phyloP scores from a whole-genome alignment of 2,797 vertebrate genomes.

The Garrulus glandarius region DNA sequence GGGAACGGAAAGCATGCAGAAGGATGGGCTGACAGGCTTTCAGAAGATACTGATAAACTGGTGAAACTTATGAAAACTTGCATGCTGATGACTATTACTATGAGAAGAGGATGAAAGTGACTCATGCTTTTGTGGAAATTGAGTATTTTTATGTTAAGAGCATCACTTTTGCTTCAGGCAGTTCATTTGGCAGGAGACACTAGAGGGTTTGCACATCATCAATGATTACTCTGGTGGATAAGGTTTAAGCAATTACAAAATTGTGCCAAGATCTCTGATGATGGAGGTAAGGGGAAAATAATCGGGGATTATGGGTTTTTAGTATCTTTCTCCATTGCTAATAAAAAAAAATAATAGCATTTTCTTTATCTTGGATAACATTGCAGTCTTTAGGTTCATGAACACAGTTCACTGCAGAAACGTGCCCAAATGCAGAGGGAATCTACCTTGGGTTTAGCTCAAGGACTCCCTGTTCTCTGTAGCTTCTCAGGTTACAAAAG shows the following conservation, averaged over 20 bases:
- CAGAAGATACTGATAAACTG: neutral
- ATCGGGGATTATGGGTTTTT: neutral
- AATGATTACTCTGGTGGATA: neutral
- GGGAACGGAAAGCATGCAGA: accelerated
- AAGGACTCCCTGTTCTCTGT: neutral
- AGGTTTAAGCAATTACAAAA: neutral
- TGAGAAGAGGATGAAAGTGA: neutral
- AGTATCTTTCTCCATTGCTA: neutral
- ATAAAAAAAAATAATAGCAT: neutral
- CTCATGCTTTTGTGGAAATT: neutral
- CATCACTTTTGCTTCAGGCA: neutral
- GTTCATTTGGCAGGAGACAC: neutral
- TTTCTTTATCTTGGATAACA: neutral
- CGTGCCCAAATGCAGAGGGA: neutral
- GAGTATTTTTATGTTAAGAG: neutral
- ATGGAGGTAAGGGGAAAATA: neutral
- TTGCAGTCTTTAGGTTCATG: neutral
- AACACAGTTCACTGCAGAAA: neutral
- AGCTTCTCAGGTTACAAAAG: neutral
- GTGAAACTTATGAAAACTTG: neutral
- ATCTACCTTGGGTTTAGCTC: neutral
- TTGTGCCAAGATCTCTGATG: neutral
- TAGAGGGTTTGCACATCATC: neutral
- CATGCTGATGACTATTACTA: neutral
- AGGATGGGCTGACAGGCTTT: neutral